A percentile compares a stretch with the other conserved stretches of the same genome.
phyloP scores from a whole-genome alignment of 2,888 invertebrate genomes.

The Horisme vitalbata region DNA sequence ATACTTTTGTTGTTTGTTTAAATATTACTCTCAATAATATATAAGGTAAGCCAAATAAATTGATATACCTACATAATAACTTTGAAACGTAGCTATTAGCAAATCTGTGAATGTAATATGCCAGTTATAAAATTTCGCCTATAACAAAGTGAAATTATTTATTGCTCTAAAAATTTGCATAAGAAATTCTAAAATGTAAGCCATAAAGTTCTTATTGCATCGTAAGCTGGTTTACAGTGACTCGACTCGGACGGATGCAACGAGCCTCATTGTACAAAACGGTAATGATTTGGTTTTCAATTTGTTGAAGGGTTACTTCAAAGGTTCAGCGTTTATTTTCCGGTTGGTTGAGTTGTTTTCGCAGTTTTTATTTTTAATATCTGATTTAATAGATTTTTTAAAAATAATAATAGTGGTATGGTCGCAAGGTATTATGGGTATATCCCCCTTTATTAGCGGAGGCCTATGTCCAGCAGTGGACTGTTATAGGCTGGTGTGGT shows the following conservation, averaged over 20 bases:
- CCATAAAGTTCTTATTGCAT: background rate
- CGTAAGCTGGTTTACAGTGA: background rate
- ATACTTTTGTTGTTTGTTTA: no score
- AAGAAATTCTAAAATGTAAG: background rate
- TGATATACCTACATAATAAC: no score
- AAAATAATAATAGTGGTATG: no score
- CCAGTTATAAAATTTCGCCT: no score
- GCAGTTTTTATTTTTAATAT: conserved; percentile 10
- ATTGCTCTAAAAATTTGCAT: background rate
- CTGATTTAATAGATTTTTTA: background rate
- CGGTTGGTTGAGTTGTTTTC: conserved; percentile 14
- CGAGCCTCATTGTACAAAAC: conserved; percentile 62
- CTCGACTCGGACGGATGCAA: conserved; percentile 50
- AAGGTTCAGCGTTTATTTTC: conserved; percentile 30
- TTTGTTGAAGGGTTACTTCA: conserved; percentile 37
- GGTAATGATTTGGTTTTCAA: conserved; percentile 46
- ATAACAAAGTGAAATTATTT: background rate
- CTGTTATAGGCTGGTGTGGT: no score
- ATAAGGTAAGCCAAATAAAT: no score
- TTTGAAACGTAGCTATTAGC: no score
- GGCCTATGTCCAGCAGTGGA: no score
- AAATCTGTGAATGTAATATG: no score
- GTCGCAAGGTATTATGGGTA: no score
- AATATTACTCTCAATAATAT: no score
- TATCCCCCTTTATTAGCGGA: no score